Percentiles rank a stretch among this genome's conserved stretches.
Evolutionary conservation across 2,888 invertebrate genomes (phyloP).

Genomic region (Amiota minor): DNA sequence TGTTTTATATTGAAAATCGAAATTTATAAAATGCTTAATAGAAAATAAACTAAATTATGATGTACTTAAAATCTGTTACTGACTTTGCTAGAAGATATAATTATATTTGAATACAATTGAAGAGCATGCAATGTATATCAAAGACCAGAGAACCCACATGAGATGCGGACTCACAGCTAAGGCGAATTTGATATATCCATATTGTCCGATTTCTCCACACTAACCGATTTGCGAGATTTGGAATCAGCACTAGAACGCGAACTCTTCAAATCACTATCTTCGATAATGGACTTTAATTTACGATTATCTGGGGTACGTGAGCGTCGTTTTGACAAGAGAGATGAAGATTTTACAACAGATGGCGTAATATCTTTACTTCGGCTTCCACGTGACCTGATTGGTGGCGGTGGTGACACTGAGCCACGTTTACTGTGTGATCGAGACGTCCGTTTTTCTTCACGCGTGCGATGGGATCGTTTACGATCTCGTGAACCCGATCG

Average conservation of each 20-base stretch:
- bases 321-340: conserved; percentile 68
- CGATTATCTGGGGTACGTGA: conserved; percentile 71
- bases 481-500: conserved; percentile 77
- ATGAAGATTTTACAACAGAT: conserved; percentile 47
- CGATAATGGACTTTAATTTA: conserved; percentile 68
- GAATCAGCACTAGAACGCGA: conserved; percentile 71
- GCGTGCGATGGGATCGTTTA: conserved; percentile 76
- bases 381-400: conserved; percentile 58
- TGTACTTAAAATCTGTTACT: conserved; percentile 12
- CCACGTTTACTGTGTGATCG: conserved; percentile 72
- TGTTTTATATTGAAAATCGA: too few species aligned
- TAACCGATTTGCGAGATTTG: conserved; percentile 76
- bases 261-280: conserved; percentile 67
- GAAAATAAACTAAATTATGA: conserved; percentile 15
- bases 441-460: conserved; percentile 73
- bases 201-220: conserved; percentile 78
- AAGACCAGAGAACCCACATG: not conserved
- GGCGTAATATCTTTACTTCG: conserved; percentile 67
- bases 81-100: conserved; percentile 22
- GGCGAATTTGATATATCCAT: conserved; percentile 89
- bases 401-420: conserved; percentile 71
- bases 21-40: too few species aligned
- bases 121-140: not conserved
- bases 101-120: conserved; percentile 6
- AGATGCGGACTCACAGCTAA: conserved; percentile 69